phyloP scores from a whole-genome alignment of 2,888 invertebrate species.

The Melanargia galathea region DNA sequence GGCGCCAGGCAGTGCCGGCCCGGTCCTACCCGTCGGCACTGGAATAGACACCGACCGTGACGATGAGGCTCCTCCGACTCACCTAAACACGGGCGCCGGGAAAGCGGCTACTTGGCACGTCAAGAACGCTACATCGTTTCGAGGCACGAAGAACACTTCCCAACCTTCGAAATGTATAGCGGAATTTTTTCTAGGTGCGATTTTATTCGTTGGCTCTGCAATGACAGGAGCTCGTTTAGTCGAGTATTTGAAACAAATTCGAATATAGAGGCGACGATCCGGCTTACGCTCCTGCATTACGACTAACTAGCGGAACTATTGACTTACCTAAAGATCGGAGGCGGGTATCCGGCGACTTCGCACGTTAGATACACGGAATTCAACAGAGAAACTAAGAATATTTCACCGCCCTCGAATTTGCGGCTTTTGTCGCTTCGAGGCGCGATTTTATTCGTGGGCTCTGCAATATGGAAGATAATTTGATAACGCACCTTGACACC shows the following conservation, averaged over 20 bases:
- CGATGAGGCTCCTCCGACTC: constrained; percentile 67
- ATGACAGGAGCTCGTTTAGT: constrained; percentile 42
- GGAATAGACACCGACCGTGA: constrained; percentile 65
- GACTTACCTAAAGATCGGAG: constrained; percentile 76
- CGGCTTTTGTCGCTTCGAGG: constrained; percentile 79
- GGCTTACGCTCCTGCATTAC: not conserved
- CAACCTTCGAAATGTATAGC: constrained; percentile 84
- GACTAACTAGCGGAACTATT: constrained; percentile 8
- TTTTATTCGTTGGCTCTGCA: constrained; percentile 83
- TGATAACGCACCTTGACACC: constrained; percentile 83
- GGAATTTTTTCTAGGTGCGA: constrained; percentile 81
- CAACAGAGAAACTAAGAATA: constrained; percentile 65
- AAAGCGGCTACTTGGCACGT: constrained; percentile 87
- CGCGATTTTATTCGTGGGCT: constrained; percentile 86
- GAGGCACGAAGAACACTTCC: constrained; percentile 81
- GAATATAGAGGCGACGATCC: not conserved
- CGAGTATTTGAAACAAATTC: constrained; percentile 1
- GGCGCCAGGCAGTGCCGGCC: constrained; percentile 87
- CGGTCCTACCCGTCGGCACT: constrained; percentile 88
- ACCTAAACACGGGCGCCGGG: constrained; percentile 88
- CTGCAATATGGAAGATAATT: constrained; percentile 75
- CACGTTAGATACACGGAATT: constrained; percentile 75
- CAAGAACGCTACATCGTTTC: constrained; percentile 80
- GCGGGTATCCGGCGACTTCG: constrained; percentile 80
- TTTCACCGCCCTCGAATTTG: constrained; percentile 65